These are phyloP conservation scores for Hemichromis elongatus DNA, from an alignment of 2,113 vertebrate species.

Conservation along the genomic window DNA sequence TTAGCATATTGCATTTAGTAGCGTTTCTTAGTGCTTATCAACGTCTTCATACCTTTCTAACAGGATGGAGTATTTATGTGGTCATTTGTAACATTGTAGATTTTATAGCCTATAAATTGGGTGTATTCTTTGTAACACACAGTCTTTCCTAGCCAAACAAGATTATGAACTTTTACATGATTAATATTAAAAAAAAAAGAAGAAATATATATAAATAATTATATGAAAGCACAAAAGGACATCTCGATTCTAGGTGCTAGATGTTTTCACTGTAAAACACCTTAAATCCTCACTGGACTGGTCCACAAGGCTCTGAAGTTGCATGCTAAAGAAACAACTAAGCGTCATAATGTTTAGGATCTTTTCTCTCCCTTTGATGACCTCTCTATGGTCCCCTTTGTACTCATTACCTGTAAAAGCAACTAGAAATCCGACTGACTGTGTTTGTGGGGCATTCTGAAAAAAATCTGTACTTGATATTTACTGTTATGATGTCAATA, in stretches of 20 bases:
- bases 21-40: constrained; percentile 58
- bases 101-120: constrained; percentile 64
- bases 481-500: constrained; percentile 70
- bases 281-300: constrained; percentile 58
- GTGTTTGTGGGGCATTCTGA: constrained; percentile 76
- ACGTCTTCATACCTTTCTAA: constrained; percentile 62
- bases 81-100: constrained; percentile 60
- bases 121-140: constrained; percentile 59
- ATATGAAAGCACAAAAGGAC: constrained; percentile 70
- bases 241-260: constrained; percentile 68
- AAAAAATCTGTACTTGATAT: constrained; percentile 74
- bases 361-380: constrained; percentile 15
- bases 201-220: neutral
- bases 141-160: constrained; percentile 73
- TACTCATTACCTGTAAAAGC: constrained; percentile 50
- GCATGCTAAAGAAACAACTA: constrained; percentile 14
- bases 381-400: constrained; percentile 22
- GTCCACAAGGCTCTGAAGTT: constrained; percentile 39
- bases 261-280: constrained; percentile 66
- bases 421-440: constrained; percentile 68
- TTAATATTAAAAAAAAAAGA: constrained; percentile 48
- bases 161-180: constrained; percentile 69
- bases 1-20: constrained; percentile 56
- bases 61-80: constrained; percentile 61
- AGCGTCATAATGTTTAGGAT: constrained; percentile 25